Percentiles rank a stretch among this genome's conserved stretches.
These are phyloP conservation scores for Argyra leucocephala DNA, from an alignment of 2,888 invertebrate genomes.

Conservation along the genomic window DNA sequence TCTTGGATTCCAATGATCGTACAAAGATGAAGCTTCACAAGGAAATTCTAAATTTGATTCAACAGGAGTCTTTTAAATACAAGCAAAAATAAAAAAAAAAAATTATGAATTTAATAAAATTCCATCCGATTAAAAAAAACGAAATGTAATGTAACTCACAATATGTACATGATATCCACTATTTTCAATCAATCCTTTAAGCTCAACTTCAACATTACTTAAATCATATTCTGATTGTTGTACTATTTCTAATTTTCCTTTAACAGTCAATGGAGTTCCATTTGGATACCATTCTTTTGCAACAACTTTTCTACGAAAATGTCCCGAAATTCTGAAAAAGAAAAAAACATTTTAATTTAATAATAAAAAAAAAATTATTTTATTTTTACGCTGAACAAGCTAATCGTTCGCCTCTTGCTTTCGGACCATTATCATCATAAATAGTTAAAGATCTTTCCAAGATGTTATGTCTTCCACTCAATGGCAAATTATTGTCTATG, in stretches of 20 bases:
- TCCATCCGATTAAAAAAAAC: neutral
- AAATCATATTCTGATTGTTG: slow-evolving; percentile 81
- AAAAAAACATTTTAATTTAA: slow-evolving; percentile 18
- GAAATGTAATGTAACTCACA: slow-evolving; percentile 45
- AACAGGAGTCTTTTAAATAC: slow-evolving; percentile 78
- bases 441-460: slow-evolving; percentile 76
- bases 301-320: slow-evolving; percentile 72
- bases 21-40: slow-evolving; percentile 71
- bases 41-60: slow-evolving; percentile 77
- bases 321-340: slow-evolving; percentile 56
- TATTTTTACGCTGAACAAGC: slow-evolving; percentile 72
- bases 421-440: slow-evolving; percentile 78
- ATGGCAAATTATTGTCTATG: slow-evolving; percentile 65
- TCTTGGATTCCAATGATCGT: slow-evolving; percentile 80
- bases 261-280: slow-evolving; percentile 54
- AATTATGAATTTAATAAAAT: neutral
- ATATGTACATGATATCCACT: slow-evolving; percentile 74
- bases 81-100: no score
- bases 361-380: slow-evolving; percentile 10
- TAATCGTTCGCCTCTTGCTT: slow-evolving; percentile 76
- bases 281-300: slow-evolving; percentile 83
- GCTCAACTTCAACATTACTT: slow-evolving; percentile 64
- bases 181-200: slow-evolving; percentile 60
- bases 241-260: slow-evolving; percentile 69
- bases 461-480: slow-evolving; percentile 60